phyloP scores from a whole-genome alignment of 2,113 vertebrate genomes.

The Lophura nycthemera region DNA sequence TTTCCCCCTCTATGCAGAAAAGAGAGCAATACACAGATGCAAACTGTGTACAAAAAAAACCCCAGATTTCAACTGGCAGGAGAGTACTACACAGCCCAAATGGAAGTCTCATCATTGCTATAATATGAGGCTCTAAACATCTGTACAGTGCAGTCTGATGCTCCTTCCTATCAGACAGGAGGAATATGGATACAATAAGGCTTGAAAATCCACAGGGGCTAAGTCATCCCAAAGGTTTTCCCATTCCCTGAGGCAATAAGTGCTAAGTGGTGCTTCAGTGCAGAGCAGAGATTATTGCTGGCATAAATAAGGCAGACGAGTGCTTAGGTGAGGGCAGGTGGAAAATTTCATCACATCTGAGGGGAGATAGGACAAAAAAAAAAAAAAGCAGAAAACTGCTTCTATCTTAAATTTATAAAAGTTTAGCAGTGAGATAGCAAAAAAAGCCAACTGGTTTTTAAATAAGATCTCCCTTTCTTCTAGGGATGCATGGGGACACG shows the following conservation, averaged over 20 bases:
- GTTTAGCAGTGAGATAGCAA: background rate
- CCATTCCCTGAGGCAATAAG: background rate
- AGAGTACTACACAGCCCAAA: background rate
- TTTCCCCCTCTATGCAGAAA: background rate
- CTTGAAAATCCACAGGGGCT: background rate
- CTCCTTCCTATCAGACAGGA: background rate
- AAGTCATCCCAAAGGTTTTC: background rate
- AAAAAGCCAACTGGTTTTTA: background rate
- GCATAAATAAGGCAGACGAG: background rate
- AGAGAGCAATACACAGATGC: background rate
- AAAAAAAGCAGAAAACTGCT: background rate
- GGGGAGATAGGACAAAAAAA: background rate
- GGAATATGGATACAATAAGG: background rate
- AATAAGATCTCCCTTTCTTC: background rate
- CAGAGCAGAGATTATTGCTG: background rate
- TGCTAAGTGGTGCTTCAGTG: background rate
- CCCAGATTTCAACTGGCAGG: background rate
- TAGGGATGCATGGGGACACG: accelerated
- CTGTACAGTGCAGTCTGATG: background rate
- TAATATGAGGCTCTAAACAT: background rate
- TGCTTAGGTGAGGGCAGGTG: background rate
- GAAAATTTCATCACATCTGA: background rate
- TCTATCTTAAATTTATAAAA: background rate
- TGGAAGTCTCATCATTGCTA: background rate
- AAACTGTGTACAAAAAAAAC: background rate